phyloP scores from a whole-genome alignment of 1,140 invertebrate genomes.

The Nylanderia fulva region DNA sequence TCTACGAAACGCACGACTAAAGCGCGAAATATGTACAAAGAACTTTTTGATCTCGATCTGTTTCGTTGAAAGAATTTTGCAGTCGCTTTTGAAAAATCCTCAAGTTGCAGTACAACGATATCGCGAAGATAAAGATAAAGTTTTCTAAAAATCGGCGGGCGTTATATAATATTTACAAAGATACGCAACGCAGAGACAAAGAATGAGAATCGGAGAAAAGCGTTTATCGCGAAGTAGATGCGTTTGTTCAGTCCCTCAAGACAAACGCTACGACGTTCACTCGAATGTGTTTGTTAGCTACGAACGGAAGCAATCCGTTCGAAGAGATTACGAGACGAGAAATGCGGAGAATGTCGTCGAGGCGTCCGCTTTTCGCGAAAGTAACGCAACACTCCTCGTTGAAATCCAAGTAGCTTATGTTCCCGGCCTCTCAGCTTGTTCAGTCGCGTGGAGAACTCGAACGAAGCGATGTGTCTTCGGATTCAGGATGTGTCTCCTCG shows the following conservation, averaged over 20 bases:
- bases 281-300: slow-evolving; percentile 52
- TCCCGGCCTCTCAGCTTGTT: slow-evolving; percentile 62
- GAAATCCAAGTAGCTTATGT: slow-evolving; percentile 70
- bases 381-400: slow-evolving; percentile 69
- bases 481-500: slow-evolving; percentile 35
- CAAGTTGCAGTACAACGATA: background rate
- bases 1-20: background rate
- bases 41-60: background rate
- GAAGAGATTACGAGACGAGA: slow-evolving; percentile 40
- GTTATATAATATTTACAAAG: background rate
- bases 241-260: slow-evolving; percentile 36
- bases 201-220: background rate
- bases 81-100: background rate
- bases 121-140: background rate
- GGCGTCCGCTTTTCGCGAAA: slow-evolving; percentile 52
- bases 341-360: slow-evolving; percentile 53
- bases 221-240: background rate
- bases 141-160: background rate
- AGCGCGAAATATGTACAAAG: background rate
- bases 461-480: slow-evolving; percentile 42
- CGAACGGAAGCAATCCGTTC: slow-evolving; percentile 34
- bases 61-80: background rate
- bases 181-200: background rate
- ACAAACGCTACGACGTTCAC: slow-evolving; percentile 19
- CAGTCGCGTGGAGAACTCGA: slow-evolving; percentile 52